phyloP scores from a whole-genome alignment of 2,888 invertebrate species.

The Dione vanillae region DNA sequence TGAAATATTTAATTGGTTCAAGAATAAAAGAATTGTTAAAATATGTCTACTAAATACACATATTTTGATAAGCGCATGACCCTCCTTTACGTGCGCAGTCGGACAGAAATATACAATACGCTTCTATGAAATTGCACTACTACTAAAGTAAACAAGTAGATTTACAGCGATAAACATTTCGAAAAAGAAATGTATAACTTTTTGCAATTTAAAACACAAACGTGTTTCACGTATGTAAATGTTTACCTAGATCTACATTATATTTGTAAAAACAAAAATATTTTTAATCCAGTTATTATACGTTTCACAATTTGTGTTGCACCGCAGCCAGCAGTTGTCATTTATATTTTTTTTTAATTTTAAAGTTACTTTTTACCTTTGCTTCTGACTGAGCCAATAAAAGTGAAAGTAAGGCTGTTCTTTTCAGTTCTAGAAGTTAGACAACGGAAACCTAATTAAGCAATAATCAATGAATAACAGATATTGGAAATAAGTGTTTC shows the following conservation, averaged over 20 bases:
- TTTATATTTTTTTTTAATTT: background rate
- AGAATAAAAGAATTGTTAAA: no score
- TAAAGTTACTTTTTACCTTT: background rate
- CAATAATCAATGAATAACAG: no score
- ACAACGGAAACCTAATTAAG: no score
- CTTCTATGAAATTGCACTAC: background rate
- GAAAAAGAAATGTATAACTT: background rate
- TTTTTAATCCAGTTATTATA: conserved; percentile 15
- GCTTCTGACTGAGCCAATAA: no score
- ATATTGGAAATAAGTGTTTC: no score
- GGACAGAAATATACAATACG: background rate
- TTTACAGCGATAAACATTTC: background rate
- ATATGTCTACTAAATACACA: no score
- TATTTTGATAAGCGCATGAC: no score
- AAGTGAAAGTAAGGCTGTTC: background rate
- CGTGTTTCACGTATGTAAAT: background rate
- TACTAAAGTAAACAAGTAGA: background rate
- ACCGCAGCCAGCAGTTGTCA: background rate
- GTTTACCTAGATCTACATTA: background rate
- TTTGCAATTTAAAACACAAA: background rate
- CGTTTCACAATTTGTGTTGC: background rate
- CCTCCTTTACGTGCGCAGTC: no score
- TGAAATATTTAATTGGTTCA: no score
- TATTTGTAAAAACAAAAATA: background rate
- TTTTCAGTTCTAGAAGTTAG: no score